Conservation (phyloP, 2,113 vertebrate species). For the Chlamydotis undulata region DNA sequence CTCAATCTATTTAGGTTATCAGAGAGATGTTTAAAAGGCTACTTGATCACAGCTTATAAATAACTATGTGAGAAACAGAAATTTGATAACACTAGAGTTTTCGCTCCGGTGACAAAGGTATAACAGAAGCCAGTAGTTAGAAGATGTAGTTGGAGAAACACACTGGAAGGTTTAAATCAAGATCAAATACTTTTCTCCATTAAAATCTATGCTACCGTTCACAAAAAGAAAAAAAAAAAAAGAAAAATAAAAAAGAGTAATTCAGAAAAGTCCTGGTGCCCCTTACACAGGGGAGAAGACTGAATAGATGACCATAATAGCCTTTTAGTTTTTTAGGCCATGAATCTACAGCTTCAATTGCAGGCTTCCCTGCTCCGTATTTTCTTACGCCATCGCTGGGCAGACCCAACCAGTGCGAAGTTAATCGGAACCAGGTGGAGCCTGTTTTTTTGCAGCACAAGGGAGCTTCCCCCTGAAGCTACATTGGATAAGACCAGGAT, state of each 20-base stretch:
- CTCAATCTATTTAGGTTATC: slow-evolving; percentile 35
- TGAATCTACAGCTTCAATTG: slow-evolving; percentile 45
- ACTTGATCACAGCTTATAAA: slow-evolving; percentile 43
- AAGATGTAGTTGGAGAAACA: background rate
- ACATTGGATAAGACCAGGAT: slow-evolving; percentile 12
- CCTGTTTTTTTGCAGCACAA: slow-evolving; percentile 30
- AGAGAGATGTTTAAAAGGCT: slow-evolving; percentile 2
- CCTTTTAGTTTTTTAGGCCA: slow-evolving; percentile 51
- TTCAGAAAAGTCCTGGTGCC: slow-evolving; percentile 7
- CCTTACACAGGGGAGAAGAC: background rate
- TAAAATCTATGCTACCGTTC: background rate
- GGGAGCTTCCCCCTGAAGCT: slow-evolving; percentile 42
- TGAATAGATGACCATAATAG: slow-evolving; percentile 43
- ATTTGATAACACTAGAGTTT: slow-evolving; percentile 28
- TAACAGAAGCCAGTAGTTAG: slow-evolving; percentile 4
- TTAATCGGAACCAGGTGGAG: slow-evolving; percentile 56
- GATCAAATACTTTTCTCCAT: background rate
- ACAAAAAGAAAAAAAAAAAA: background rate
- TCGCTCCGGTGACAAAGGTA: background rate
- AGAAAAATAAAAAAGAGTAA: background rate
- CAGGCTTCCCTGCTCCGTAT: slow-evolving; percentile 38
- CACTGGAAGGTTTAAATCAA: slow-evolving; percentile 20
- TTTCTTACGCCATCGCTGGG: slow-evolving; percentile 49
- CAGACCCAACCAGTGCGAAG: slow-evolving; percentile 36
- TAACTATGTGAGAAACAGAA: slow-evolving; percentile 38